Conservation (phyloP, 2,888 invertebrate species). For the Eupithecia exiguata region DNA sequence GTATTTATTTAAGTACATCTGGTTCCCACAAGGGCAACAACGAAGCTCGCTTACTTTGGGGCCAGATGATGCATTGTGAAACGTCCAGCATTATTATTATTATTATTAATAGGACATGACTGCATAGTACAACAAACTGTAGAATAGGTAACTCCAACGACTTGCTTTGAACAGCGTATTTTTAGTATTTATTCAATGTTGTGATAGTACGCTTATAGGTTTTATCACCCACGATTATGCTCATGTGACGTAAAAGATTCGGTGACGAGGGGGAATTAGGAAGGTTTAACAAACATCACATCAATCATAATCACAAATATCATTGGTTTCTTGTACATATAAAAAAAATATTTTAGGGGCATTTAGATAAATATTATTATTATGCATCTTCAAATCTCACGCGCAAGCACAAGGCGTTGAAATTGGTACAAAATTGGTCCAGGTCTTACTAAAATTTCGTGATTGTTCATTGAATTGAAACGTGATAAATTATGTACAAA, state of each 20-base stretch:
- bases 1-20: neutral
- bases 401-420: neutral
- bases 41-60: neutral
- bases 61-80: neutral
- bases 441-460: neutral
- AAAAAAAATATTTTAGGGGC: neutral
- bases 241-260: constrained; percentile 22
- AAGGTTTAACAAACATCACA: neutral
- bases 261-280: neutral
- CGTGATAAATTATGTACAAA: constrained; percentile 28
- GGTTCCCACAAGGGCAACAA: neutral
- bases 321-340: neutral
- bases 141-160: neutral
- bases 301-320: neutral
- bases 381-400: neutral
- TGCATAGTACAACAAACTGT: constrained; percentile 9
- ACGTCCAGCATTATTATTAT: neutral
- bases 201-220: constrained; percentile 28
- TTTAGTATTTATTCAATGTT: constrained; percentile 27
- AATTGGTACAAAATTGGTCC: neutral
- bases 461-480: constrained; percentile 1
- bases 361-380: neutral
- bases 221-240: constrained; percentile 7
- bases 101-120: neutral
- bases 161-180: neutral